Evolutionary conservation across 2,113 vertebrate genomes (phyloP), one percentile per base, ranked within the genome.

Genomic region (Bambusicola thoracicus): DNA sequence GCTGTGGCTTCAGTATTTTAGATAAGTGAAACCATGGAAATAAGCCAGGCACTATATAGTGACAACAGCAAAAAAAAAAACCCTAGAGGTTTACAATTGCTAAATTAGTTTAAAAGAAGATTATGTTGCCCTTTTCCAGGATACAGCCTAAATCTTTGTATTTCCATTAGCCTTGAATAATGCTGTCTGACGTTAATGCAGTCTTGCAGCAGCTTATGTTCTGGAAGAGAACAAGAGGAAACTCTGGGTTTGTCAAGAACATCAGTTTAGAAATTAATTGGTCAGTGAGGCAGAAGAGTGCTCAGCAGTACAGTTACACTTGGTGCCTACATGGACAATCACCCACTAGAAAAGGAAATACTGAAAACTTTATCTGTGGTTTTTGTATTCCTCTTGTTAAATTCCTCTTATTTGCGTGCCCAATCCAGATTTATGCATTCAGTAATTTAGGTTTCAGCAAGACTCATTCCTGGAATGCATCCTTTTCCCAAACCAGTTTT

Each of bases 151-250:
- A 93, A 92, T 89, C 61, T 90, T 93, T 90, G 2, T 78, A 78
- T 95, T 96, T 94, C 72, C 78, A 5, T 87, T 91, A 96, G 49
- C 81, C 62, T 96, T 70, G 74, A 92, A 81, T 92, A 96, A 92
- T 87, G 69, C 65, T 81, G 73, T 75, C 90, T 92, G 93, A 96
- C 77, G 48, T 80, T 89, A 96, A 91, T 96, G 95, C 75, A 87
- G 46, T 83, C 90, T 78, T 95, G 82, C 65, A 94, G 80, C 73
- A 92, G 85, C 65, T 97, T 95, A 66, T 78, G 56, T 85, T 96
- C n/a, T 74, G 66, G 70, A 59, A 69, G 48, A 82, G 85, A 94
- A 72, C 59, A 93, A 51, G 84, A 88, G 72, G 81, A 97, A 94
- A 92, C 48, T 93, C 80, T 51, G 74, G 80, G 68, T 90, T 95